Percentiles rank a stretch among this genome's conserved stretches.
Conservation (phyloP, 2,797 vertebrate species). For the Crenuchus spilurus region DNA sequence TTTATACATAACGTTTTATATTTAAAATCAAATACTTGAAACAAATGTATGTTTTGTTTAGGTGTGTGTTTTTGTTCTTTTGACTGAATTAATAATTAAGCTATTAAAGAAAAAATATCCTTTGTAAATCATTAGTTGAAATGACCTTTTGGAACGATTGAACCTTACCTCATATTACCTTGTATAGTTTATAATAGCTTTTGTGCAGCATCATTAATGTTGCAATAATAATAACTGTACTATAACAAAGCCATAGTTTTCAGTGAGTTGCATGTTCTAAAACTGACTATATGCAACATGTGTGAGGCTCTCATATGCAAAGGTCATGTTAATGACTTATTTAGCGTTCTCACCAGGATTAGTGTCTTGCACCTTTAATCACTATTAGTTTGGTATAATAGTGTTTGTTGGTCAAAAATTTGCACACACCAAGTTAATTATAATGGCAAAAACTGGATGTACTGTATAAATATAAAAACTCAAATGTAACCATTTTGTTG, state of each 20-base stretch:
- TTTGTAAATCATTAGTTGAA: conserved; percentile 54
- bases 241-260: not conserved
- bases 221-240: not conserved
- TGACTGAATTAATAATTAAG: conserved; percentile 50
- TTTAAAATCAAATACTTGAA: not conserved
- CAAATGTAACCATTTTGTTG: too few relatives aligned
- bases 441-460: too few relatives aligned
- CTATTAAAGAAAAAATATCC: conserved; percentile 21
- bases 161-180: conserved; percentile 14
- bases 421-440: too few relatives aligned
- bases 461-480: too few relatives aligned
- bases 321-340: conserved; percentile 10
- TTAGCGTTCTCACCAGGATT: not conserved
- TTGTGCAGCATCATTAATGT: not conserved
- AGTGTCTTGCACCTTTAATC: not conserved
- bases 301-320: not conserved
- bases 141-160: conserved; percentile 47
- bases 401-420: too few relatives aligned
- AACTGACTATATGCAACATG: not conserved
- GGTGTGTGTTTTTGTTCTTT: conserved; percentile 10
- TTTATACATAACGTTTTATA: not conserved
- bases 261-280: not conserved
- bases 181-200: not conserved
- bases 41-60: not conserved
- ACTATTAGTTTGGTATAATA: too few relatives aligned